Conservation (phyloP, 2,113 vertebrate species). For the Atherinomorus stipes region DNA sequence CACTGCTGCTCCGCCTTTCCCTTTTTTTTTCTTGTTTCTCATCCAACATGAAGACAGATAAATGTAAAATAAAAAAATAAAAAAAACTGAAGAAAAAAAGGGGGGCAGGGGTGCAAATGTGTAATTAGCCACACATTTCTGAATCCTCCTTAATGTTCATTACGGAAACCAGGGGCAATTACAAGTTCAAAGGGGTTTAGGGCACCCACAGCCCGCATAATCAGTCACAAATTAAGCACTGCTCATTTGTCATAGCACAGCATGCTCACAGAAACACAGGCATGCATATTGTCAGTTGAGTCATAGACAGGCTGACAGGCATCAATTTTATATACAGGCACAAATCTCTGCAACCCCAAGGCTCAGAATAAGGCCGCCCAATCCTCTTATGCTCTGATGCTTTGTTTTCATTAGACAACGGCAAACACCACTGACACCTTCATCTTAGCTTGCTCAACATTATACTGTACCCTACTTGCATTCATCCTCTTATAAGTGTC, state of each 20-base stretch:
- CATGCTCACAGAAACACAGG: constrained; percentile 70
- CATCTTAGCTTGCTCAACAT: constrained; percentile 60
- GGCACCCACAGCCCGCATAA: constrained; percentile 97
- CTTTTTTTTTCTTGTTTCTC: constrained; percentile 65
- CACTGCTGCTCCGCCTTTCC: constrained; percentile 64
- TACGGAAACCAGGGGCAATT: constrained; percentile 99
- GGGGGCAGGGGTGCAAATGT: constrained; percentile 71
- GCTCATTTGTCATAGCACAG: constrained; percentile 97
- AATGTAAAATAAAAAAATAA: constrained; percentile 58
- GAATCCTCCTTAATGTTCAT: constrained; percentile 98
- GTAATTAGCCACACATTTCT: constrained; percentile 97
- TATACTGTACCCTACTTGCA: constrained; percentile 47
- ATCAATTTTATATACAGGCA: constrained; percentile 92
- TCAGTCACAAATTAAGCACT: constrained; percentile 96
- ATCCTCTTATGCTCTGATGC: constrained; percentile 86
- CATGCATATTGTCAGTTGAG: constrained; percentile 87
- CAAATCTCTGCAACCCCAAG: constrained; percentile 90
- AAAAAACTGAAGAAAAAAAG: background rate
- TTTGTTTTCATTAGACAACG: constrained; percentile 80
- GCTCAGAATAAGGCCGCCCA: constrained; percentile 82
- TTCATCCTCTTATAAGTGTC: constrained; percentile 78
- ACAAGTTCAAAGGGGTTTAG: constrained; percentile 99
- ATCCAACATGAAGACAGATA: constrained; percentile 71
- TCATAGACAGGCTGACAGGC: constrained; percentile 92
- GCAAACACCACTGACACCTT: constrained; percentile 79